Evolutionary conservation across 2,113 vertebrate species (phyloP).

Genomic region (Nerophis lumbriciformis): DNA sequence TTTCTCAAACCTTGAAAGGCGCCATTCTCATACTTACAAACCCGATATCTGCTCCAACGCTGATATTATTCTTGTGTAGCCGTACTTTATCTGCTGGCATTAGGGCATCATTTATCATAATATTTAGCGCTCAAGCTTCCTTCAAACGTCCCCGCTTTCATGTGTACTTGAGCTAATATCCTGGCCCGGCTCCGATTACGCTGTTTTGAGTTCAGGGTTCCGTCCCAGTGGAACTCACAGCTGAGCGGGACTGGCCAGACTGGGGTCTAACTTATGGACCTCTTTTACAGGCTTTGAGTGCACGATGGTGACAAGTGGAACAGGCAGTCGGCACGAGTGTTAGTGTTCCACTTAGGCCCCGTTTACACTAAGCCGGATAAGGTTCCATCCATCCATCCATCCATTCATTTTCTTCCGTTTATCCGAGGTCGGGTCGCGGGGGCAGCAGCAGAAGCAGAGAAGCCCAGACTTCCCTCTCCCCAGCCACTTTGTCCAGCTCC

Average conservation of each 20-base stretch:
- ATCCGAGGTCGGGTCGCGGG: too few relatives aligned
- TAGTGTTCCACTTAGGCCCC: background rate
- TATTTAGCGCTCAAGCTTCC: constrained; percentile 65
- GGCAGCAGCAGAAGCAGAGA: too few relatives aligned
- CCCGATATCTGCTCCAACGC: constrained; percentile 12
- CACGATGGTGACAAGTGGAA: constrained; percentile 7
- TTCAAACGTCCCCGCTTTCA: constrained; percentile 68
- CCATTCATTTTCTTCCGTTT: too few relatives aligned
- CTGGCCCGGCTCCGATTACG: constrained; percentile 69
- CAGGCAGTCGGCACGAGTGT: constrained; percentile 1
- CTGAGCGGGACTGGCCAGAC: constrained; percentile 39
- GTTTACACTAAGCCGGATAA: background rate
- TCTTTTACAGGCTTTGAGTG: constrained; percentile 13
- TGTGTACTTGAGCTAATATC: constrained; percentile 74
- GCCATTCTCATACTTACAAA: constrained; percentile 11
- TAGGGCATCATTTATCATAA: constrained; percentile 69
- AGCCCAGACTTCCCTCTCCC: too few relatives aligned
- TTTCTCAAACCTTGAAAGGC: constrained; percentile 14
- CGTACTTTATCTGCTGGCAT: constrained; percentile 55
- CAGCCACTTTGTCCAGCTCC: too few relatives aligned
- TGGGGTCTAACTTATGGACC: constrained; percentile 3
- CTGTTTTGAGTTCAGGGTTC: constrained; percentile 53
- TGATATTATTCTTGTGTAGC: constrained; percentile 59
- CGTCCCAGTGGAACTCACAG: constrained; percentile 53
- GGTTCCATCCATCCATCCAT: too few relatives aligned